Conservation (phyloP, 1,140 invertebrate genomes). For the Diploscapter pachys region DNA sequence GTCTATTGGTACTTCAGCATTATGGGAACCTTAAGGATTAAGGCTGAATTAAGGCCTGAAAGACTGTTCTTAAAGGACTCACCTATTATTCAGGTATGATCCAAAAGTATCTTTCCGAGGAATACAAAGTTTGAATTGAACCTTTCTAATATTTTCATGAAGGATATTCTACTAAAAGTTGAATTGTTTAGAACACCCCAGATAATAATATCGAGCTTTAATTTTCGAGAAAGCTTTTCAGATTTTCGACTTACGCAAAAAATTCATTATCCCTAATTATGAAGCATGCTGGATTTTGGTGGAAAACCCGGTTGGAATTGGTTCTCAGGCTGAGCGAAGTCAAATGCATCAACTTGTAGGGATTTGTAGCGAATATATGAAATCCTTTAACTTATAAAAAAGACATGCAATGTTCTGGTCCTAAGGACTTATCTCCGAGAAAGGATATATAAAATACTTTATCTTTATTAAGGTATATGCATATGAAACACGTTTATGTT, state of each 20-base stretch:
- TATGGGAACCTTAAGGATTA: slow-evolving; percentile 49
- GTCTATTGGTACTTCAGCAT: slow-evolving; percentile 46
- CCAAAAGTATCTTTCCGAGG: too few relatives aligned
- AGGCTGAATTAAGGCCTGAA: slow-evolving; percentile 52
- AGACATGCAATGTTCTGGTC: too few relatives aligned
- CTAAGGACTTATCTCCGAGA: too few relatives aligned
- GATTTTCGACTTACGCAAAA: slow-evolving; percentile 48
- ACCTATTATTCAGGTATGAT: slow-evolving; percentile 44
- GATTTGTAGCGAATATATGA: too few relatives aligned
- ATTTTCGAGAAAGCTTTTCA: slow-evolving; percentile 18
- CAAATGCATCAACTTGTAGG: slow-evolving; percentile 27
- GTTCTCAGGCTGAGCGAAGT: slow-evolving; percentile 32
- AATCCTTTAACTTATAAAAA: too few relatives aligned
- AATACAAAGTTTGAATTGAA: not conserved
- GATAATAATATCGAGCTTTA: not conserved
- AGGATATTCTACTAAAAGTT: not conserved
- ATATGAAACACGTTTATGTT: not conserved
- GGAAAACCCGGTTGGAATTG: slow-evolving; percentile 54
- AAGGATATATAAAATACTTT: not conserved
- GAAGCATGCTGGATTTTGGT: slow-evolving; percentile 53
- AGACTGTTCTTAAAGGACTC: slow-evolving; percentile 50
- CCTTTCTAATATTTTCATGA: not conserved
- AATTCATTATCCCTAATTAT: slow-evolving; percentile 56
- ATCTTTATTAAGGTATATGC: slow-evolving; percentile 18
- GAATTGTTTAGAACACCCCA: not conserved